Percentiles rank a stretch among this genome's conserved stretches.
Conservation (phyloP, 1,140 invertebrate species). For the Babylonia areolata region DNA sequence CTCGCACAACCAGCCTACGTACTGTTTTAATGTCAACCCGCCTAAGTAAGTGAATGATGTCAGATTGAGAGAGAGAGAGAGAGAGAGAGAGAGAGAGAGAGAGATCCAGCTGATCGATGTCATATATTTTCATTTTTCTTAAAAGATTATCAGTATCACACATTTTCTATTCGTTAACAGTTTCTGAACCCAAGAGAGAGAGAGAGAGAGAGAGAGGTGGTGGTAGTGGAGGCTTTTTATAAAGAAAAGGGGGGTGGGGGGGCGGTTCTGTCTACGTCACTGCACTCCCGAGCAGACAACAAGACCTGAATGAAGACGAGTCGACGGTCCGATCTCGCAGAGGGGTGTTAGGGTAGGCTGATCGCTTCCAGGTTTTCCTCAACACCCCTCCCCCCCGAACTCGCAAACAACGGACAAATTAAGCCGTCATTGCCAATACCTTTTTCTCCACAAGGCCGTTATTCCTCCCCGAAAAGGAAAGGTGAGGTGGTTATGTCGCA, state of each 20-base stretch:
- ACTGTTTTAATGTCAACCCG: no score
- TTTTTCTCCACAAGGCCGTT: not conserved
- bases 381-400: no score
- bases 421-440: not conserved
- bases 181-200: not conserved
- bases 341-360: not conserved
- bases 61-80: not conserved
- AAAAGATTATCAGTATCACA: no score
- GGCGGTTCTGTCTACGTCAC: not conserved
- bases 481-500: not conserved
- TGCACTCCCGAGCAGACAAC: not conserved
- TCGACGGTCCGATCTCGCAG: not conserved
- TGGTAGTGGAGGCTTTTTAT: not conserved
- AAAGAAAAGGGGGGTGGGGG: not conserved
- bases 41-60: no score
- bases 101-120: no score
- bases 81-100: not conserved
- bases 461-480: not conserved
- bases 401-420: not conserved
- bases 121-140: no score
- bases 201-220: not conserved
- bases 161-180: no score
- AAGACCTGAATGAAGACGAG: constrained; percentile 6
- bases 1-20: no score
- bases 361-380: no score